Base-by-base conservation (phyloP, 2,797 vertebrate genomes). In the Acipenser transmontanus region DNA sequence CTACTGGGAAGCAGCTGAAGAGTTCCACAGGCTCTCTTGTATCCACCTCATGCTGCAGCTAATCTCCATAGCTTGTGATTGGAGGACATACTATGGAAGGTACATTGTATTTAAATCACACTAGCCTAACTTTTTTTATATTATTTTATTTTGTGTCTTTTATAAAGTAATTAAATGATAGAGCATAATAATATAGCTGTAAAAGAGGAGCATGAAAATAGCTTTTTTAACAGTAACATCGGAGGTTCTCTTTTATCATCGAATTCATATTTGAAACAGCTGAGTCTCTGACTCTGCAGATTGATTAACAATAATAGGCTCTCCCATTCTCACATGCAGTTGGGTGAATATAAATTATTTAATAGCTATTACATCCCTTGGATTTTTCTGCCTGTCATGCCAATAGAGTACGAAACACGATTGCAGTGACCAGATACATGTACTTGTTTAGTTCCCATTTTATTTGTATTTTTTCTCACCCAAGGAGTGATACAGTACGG, bases 61-160 rank as follows among this genome's bases (percentile, higher is more conserved):
- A 59, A 98, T 98, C 77, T 98, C 96, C 17, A 98, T 99, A 47
- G 97, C 97, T 14, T 98, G 97, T 77, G 95, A 97, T 78, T 99
- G 97, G 97, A 96, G 97, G 76, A 99, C 97, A 0, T 99, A 99
- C 81, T 99, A 99, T 61, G 97, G 96, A 82, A 95, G 97, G 97
- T 99, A 80, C 73, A 59, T 2, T 61, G 47, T 49, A 14, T n/a
- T 62, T 61, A 13, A 34, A 20, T 17, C 9, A 7, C 34, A 7
- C 47, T 61, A 17, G 14, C 8, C 5, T 17, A 61, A 8, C 7
- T 60, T 60, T 60, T n/a, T 60, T 8, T 20, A 12, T n/a, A 2
- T 59, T 14, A 59, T 60, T 60, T 13, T 20, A 60, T 13, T n/a
- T 14, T 60, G 57, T 1, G 4, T 17, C 6, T 14, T 60, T 60